Percentiles rank a stretch among this genome's conserved stretches.
Evolutionary conservation across 2,797 vertebrate genomes (phyloP).

Genomic region (Sardinella longiceps): DNA sequence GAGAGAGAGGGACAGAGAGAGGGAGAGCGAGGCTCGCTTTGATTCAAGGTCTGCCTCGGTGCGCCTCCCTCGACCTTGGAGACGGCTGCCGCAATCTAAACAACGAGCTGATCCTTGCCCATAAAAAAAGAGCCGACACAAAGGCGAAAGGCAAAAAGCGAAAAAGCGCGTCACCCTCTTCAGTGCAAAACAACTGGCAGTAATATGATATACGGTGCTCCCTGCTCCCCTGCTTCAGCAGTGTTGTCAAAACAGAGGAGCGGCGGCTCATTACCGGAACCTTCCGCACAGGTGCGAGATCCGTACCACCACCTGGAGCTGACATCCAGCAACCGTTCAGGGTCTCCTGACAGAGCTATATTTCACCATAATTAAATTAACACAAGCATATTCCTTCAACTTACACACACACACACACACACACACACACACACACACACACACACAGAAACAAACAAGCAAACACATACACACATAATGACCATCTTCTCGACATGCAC

Average conservation of each 20-base stretch:
- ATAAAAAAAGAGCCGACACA: neutral
- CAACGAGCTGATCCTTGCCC: conserved; percentile 15
- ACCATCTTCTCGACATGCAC: neutral
- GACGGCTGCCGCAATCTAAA: neutral
- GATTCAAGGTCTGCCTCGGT: neutral
- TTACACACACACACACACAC: neutral
- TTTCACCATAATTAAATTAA: conserved; percentile 21
- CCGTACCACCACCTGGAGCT: conserved; percentile 6
- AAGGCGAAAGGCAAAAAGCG: too few species aligned
- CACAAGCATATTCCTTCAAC: neutral
- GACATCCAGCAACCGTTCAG: neutral
- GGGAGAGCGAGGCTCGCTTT: neutral
- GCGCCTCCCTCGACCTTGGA: neutral
- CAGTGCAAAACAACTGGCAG: neutral
- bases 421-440: conserved; percentile 9
- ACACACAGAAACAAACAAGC: neutral
- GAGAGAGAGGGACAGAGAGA: neutral
- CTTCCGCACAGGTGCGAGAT: neutral
- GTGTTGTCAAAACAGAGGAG: neutral
- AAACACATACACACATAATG: neutral
- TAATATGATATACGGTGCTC: neutral
- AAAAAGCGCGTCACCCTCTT: neutral
- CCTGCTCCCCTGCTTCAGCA: neutral
- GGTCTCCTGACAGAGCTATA: conserved; percentile 4
- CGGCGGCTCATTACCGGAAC: neutral